Evolutionary conservation across 2,888 invertebrate species (phyloP).

Genomic region (Stratiomys singularior): DNA sequence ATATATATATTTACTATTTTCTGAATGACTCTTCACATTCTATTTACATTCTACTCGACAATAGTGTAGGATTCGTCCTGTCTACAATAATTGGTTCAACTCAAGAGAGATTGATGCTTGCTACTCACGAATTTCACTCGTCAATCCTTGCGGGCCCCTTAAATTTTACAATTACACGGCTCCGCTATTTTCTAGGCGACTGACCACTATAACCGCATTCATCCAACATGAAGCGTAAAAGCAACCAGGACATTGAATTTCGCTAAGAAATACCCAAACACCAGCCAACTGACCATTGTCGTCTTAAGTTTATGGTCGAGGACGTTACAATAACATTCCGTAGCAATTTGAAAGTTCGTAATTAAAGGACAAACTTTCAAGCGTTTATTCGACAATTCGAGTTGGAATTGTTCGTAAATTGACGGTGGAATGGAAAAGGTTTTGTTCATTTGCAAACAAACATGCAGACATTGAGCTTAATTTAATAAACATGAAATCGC

Average conservation of each 20-base stretch:
- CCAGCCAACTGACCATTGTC: slow-evolving; percentile 1
- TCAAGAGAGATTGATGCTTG: too few relatives aligned
- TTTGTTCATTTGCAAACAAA: background rate
- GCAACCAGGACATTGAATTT: slow-evolving; percentile 31
- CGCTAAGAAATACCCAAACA: slow-evolving; percentile 9
- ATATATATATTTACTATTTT: too few relatives aligned
- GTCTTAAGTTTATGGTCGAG: slow-evolving; percentile 34
- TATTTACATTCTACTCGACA: too few relatives aligned
- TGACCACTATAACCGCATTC: slow-evolving; percentile 16
- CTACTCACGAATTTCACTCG: too few relatives aligned
- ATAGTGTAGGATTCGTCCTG: too few relatives aligned
- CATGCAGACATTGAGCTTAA: too few relatives aligned
- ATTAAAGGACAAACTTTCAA: slow-evolving; percentile 42
- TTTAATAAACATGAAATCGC: too few relatives aligned
- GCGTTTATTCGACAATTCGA: background rate
- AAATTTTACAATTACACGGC: background rate
- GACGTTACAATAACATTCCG: slow-evolving; percentile 33
- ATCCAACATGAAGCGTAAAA: slow-evolving; percentile 6
- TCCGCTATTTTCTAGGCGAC: background rate
- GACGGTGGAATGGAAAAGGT: background rate
- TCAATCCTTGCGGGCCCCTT: background rate
- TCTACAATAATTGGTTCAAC: too few relatives aligned
- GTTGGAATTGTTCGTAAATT: slow-evolving; percentile 34
- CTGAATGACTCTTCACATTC: too few relatives aligned
- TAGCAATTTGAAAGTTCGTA: slow-evolving; percentile 27